A percentile compares a stretch with the other conserved stretches of the same genome.
phyloP scores from a whole-genome alignment of 1,140 invertebrate genomes.

The Sweltsa coloradensis region DNA sequence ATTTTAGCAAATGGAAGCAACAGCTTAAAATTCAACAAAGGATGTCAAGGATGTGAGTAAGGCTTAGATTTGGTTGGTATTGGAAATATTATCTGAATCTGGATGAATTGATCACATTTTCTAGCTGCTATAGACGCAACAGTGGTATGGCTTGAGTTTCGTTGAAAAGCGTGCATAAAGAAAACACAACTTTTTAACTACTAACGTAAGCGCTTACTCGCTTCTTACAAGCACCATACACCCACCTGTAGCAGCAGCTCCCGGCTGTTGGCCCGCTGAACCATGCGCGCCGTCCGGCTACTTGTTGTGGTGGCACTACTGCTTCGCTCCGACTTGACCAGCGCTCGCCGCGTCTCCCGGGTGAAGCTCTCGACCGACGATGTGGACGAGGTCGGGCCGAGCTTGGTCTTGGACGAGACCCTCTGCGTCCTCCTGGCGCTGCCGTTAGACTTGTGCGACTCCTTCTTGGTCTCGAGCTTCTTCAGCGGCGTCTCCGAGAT shows the following conservation, averaged over 20 bases:
- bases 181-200: no score
- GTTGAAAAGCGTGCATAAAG: no score
- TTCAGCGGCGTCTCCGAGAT: conserved; percentile 32
- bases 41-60: no score
- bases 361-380: conserved; percentile 32
- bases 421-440: conserved; percentile 11
- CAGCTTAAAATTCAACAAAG: no score
- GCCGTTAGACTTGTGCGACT: conserved; percentile 15
- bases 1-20: no score
- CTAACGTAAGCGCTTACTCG: no score
- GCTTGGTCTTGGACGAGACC: conserved; percentile 9
- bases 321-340: neutral
- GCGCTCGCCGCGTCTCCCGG: conserved; percentile 6
- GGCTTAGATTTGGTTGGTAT: no score
- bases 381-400: conserved; percentile 24
- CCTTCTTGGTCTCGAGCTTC: conserved; percentile 15
- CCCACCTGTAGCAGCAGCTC: conserved; percentile 28
- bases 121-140: no score
- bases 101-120: no score
- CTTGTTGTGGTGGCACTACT: conserved; percentile 16
- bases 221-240: no score
- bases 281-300: conserved; percentile 28
- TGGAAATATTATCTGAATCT: no score
- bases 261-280: conserved; percentile 34
- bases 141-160: no score